phyloP scores from a whole-genome alignment of 1,140 invertebrate genomes.

The Lordiphosa collinella region DNA sequence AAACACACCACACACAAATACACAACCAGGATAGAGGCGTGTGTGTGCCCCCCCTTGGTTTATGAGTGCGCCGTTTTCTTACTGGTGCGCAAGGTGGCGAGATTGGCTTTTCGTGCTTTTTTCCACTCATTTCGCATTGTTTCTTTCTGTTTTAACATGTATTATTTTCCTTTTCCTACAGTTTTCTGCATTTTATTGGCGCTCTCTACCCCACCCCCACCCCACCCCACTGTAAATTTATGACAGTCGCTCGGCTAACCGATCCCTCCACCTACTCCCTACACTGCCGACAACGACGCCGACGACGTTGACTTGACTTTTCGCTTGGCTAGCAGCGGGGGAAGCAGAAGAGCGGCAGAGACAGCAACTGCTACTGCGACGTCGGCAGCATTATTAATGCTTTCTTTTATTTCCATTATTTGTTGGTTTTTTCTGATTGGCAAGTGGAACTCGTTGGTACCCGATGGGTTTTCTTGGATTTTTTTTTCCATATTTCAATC shows the following conservation, averaged over 20 bases:
- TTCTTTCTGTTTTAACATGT: constrained; percentile 29
- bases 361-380: constrained; percentile 16
- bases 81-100: constrained; percentile 69
- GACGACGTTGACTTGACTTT: constrained; percentile 7
- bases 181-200: constrained; percentile 45
- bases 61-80: constrained; percentile 57
- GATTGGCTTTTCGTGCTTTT: constrained; percentile 27
- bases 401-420: constrained; percentile 34
- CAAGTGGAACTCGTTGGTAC: constrained; percentile 2
- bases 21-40: constrained; percentile 4
- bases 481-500: too few species aligned
- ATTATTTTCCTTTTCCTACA: constrained; percentile 25
- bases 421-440: constrained; percentile 32
- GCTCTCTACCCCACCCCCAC: constrained; percentile 22
- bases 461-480: too few species aligned
- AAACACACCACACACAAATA: constrained; percentile 37
- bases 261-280: neutral
- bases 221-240: constrained; percentile 30
- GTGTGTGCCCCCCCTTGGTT: constrained; percentile 18
- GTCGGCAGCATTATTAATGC: constrained; percentile 49
- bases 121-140: constrained; percentile 19
- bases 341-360: neutral
- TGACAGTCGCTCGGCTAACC: constrained; percentile 33
- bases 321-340: neutral
- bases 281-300: neutral